Base-by-base conservation (phyloP, 2,797 vertebrate genomes). In the Amphiprion clarkii region DNA sequence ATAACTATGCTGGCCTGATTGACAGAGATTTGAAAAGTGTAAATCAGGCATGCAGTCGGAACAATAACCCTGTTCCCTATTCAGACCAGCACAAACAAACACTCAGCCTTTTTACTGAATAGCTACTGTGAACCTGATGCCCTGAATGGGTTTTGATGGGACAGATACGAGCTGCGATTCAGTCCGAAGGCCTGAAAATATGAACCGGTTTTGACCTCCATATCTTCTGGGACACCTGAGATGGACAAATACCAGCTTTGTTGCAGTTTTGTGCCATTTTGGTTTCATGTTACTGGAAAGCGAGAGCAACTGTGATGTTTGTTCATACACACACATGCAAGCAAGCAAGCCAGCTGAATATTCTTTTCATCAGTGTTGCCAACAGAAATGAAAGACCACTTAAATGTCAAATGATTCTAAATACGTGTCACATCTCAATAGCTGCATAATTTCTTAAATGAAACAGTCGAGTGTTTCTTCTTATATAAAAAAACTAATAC, bases 281-380 rank as follows among this genome's bases (percentile, higher is more conserved):
- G 44, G 63, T 78, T 79, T 92, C 86, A 87, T 87, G 89, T 76
- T 60, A 19, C 71, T 75, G 27, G 61, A 44, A 6, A 64, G 54
- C 57, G 70, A 61, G 54, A 49, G 44, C 58, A 48, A 53, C 42
- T 56, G 11, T 13, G 17, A 46, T 58, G 29, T 51, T 14, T 21
- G 27, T 48, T 46, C 53, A 77, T 25, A 42, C 14, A 52, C 27
- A 49, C 16, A 40, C 40, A 66, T 6, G 21, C 54, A 58, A 3
- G 44, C 51, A 36, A 8, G 16, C 51, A 36, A 8, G 16, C 23
- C 3, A 13, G 8, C 33, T 36, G 5, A 11, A 2, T 19, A 29
- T 11, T 49, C 40, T 53, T 17, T 54, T 21, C 31, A 42, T 61
- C 14, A 53, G 2, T 33, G 31, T 33, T 8, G 7, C 31, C 31